phyloP scores from a whole-genome alignment of 2,797 vertebrate species.

The Acipenser ruthenus region DNA sequence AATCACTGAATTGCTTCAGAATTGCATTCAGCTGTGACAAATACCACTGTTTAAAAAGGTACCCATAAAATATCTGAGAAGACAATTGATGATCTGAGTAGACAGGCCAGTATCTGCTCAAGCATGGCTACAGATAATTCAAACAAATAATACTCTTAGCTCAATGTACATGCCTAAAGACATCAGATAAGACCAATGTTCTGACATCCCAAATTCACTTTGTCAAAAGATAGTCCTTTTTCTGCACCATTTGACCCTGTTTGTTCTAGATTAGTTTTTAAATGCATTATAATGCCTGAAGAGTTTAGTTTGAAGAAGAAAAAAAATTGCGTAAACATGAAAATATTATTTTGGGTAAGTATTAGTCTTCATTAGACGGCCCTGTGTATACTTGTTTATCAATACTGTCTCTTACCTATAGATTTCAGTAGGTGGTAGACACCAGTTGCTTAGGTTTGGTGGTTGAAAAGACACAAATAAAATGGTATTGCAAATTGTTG shows the following conservation, averaged over 20 bases:
- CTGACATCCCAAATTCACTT: background rate
- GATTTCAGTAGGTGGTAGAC: no score
- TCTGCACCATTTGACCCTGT: background rate
- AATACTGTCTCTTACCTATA: no score
- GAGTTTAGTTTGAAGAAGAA: no score
- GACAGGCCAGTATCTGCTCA: constrained; percentile 1
- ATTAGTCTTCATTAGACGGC: no score
- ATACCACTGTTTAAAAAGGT: constrained; percentile 1
- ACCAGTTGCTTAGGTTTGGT: no score
- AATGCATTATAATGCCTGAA: no score
- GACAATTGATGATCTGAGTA: constrained; percentile 2
- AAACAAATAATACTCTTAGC: constrained; percentile 1
- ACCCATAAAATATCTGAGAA: background rate
- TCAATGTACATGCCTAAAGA: constrained; percentile 2
- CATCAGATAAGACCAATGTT: background rate
- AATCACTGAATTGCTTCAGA: background rate
- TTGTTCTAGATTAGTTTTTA: no score
- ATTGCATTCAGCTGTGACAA: background rate
- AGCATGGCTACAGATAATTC: constrained; percentile 3
- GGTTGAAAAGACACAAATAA: no score
- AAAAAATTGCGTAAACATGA: no score
- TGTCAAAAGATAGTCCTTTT: background rate
- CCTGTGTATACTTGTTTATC: no score
- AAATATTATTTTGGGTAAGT: no score
- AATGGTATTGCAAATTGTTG: no score